Base-by-base conservation (phyloP, 2,113 vertebrate genomes). In the Albula glossodonta region DNA sequence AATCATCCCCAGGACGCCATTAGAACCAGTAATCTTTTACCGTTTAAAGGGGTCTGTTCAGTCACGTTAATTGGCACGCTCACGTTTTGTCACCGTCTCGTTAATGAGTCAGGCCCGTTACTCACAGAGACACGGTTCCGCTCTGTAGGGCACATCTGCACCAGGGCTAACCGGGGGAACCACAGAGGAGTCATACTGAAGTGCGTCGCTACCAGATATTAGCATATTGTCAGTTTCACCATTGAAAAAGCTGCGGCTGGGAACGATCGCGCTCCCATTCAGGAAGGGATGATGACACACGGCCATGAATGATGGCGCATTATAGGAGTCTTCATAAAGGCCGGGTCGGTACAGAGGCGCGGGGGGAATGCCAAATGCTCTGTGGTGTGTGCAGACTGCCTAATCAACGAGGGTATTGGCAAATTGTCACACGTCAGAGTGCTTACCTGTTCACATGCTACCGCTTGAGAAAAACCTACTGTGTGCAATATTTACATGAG, bases 101-200 rank as follows among this genome's bases (percentile, higher is more conserved):
- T 94, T 95, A 95, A 95, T 93, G 93, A 93, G 90, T 90, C 89
- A 93, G 93, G 60, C 60, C 93, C 92, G 89, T 89, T 89, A 86
- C 5, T 80, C 91, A 87, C 91, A 80, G 86, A 86, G 83, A 84
- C 88, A 86, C 89, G 83, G 95, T 95, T 95, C 92, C 89, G 89
- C 95, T 94, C 90, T 89, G 87, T 81, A 88, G 92, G 88, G 87
- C 94, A 94, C 94, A 95, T 95, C 94, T 95, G 94, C 90, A 90
- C 88, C 60, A 83, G 92, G 89, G 93, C 94, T 93, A 91, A 91
- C 92, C 89, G 87, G 88, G 88, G 88, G 92, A 94, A 91, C 92
- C 91, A 87, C 93, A 90, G 90, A 93, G 91, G 94, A 94, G 94
- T 95, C 94, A 94, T 90, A 93, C 89, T 82, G 91, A 85, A 87